Base-by-base conservation (phyloP, 2,888 invertebrate species). In the Agriopis marginaria region DNA sequence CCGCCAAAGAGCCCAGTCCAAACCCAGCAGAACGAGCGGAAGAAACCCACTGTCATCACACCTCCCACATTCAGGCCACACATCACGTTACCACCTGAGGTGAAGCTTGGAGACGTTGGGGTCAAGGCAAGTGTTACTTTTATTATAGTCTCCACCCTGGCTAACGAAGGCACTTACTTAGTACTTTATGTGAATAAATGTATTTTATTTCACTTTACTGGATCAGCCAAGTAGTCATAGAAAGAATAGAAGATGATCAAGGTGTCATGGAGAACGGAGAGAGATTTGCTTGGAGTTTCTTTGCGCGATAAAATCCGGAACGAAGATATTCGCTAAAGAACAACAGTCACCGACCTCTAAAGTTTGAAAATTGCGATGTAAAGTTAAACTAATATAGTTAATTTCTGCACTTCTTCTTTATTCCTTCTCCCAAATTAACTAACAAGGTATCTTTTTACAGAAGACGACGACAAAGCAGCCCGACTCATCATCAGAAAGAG, bases 21-120 rank as follows among this genome's bases (percentile, higher is more conserved):
- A 71, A 88, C 88, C 0, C 91, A 91, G 65, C 90, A 90, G 72
- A 89, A 86, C 42, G 93, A 93, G 73, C 86, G 93, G 83, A 93
- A 94, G 81, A 93, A 92, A 64, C 94, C 94, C 0, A 93, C 94
- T 0, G 94, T 93, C n/a, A 93, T 95, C 78, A 94, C 94, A 3
- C 94, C 95, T 54, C 95, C 95, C 7, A 95, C 95, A 7, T 95
- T 95, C 81, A 88, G 94, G 78, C 94, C 95, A 49, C 95, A 95
- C 75, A 94, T 95, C 76, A 95, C 95, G 0, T 82, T 95, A 67
- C 95, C 95, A n/a, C 93, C 95, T n/a, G 95, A 95, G 81, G 95
- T 93, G 42, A 93, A 90, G 62, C 83, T 93, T 17, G 94, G 94
- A 4, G 93, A 93, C 77, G 84, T 94, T 62, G 93, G 90, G 7